Base-by-base conservation (phyloP, 2,113 vertebrate species). In the Enhydra lutris region DNA sequence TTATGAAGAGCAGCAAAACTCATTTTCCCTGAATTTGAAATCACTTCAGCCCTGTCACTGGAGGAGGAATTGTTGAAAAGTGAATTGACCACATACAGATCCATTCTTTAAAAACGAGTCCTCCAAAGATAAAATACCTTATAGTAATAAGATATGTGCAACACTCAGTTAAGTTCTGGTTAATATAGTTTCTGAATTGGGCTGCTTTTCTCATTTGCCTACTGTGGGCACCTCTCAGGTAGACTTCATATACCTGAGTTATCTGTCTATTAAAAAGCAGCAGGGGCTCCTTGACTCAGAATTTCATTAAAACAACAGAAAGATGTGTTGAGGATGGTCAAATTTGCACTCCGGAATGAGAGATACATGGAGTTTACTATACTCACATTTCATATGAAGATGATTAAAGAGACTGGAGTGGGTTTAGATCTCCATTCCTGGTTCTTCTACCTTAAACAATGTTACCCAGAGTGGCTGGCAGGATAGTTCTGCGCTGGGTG, bases 11-110 rank as follows among this genome's bases (percentile, higher is more conserved):
- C 55, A 88, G 74, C 57, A 36, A 96, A 91, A 94, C 80, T 85
- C 92, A 78, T 97, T 95, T 92, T 90, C 67, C 63, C 57, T 84
- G 87, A 92, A 97, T 82, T 84, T 96, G 95, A 95, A 97, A 97
- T 97, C 95, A 95, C 84, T 94, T 88, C 69, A 85, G 90, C 34
- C 65, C 65, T 82, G 95, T 97, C 97, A 97, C 55, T 18, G 67
- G 67, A 79, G 63, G 57, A 95, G 87, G 50, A 91, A 92, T 78
- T 74, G 69, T 65, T 81, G 87, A 95, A 55, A 90, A 94, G 83
- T 45, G 84, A 94, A 96, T 73, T 92, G 96, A 96, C 79, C 86
- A 94, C 87, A 80, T 76, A 71, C 47, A 42, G 87, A 84, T 84
- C 71, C 57, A 80, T 93, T 95, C 45, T 47, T 92, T 47, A 50